These are phyloP conservation scores for Augochlora pura DNA, from an alignment of 1,140 invertebrate genomes.

Conservation along the genomic window DNA sequence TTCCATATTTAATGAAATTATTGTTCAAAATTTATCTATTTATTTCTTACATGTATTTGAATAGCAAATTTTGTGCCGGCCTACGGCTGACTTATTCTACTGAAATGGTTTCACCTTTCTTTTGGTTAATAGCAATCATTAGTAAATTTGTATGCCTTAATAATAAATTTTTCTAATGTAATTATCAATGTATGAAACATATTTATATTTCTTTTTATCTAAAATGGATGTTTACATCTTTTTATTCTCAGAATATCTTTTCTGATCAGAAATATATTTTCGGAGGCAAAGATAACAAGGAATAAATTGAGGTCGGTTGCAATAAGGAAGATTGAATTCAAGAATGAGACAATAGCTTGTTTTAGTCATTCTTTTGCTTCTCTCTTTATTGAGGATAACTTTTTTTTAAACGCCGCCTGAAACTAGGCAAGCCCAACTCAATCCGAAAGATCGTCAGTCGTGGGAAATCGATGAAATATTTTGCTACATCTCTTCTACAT, in stretches of 20 bases:
- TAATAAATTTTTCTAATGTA: background rate
- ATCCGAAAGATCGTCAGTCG: conserved; percentile 42
- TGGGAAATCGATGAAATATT: conserved; percentile 3
- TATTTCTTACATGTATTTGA: background rate
- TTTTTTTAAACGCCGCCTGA: conserved; percentile 49
- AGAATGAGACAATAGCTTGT: background rate
- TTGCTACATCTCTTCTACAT: background rate
- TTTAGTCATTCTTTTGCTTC: conserved; percentile 57
- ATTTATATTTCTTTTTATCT: too few relatives aligned
- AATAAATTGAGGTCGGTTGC: too few relatives aligned
- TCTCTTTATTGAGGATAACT: conserved; percentile 64
- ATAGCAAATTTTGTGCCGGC: too few relatives aligned
- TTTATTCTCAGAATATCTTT: too few relatives aligned
- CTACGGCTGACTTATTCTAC: too few relatives aligned
- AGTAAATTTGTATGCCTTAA: background rate
- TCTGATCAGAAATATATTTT: too few relatives aligned
- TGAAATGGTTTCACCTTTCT: too few relatives aligned
- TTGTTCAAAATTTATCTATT: background rate
- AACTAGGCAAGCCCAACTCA: conserved; percentile 54
- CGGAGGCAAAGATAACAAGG: too few relatives aligned
- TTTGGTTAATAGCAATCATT: too few relatives aligned
- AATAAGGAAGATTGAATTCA: too few relatives aligned
- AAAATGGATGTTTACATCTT: too few relatives aligned
- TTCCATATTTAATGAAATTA: background rate
- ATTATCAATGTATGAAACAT: too few relatives aligned